Percentiles rank a stretch among this genome's conserved stretches.
Conservation (phyloP, 1,140 invertebrate genomes). For the Pogonomyrmex californicus region DNA sequence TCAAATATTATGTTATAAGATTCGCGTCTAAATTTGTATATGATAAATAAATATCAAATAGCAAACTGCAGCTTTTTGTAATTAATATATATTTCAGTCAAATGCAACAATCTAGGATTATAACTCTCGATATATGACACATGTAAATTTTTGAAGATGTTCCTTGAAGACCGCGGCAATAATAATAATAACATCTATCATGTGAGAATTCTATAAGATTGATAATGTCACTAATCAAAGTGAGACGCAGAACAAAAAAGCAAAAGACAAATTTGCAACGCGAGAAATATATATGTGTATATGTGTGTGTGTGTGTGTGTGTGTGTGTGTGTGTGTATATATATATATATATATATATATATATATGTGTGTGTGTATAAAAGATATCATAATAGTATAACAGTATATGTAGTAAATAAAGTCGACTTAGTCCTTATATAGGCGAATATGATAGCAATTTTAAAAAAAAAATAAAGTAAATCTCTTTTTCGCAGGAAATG, state of each 20-base stretch:
- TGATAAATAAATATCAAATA: background rate
- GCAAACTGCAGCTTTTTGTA: background rate
- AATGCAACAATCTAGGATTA: background rate
- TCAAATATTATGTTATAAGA: background rate
- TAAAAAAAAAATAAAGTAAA: background rate
- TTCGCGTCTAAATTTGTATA: background rate
- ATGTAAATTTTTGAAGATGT: background rate
- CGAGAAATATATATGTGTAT: too few species aligned
- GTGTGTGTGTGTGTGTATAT: too few species aligned
- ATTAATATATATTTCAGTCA: background rate
- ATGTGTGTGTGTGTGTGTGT: too few species aligned
- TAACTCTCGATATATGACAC: background rate
- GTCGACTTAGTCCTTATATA: too few species aligned
- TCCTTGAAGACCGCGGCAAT: constrained; percentile 38
- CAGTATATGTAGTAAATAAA: background rate
- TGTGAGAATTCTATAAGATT: background rate
- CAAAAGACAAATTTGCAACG: background rate
- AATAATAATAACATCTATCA: constrained; percentile 25
- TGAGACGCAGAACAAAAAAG: background rate
- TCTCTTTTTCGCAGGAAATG: background rate
- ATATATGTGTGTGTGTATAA: too few species aligned
- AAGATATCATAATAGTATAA: too few species aligned
- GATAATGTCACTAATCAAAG: background rate
- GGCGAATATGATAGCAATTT: background rate
- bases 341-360: too few species aligned